Base-by-base conservation (phyloP, 2,888 invertebrate genomes). In the Strigamia maritima region DNA sequence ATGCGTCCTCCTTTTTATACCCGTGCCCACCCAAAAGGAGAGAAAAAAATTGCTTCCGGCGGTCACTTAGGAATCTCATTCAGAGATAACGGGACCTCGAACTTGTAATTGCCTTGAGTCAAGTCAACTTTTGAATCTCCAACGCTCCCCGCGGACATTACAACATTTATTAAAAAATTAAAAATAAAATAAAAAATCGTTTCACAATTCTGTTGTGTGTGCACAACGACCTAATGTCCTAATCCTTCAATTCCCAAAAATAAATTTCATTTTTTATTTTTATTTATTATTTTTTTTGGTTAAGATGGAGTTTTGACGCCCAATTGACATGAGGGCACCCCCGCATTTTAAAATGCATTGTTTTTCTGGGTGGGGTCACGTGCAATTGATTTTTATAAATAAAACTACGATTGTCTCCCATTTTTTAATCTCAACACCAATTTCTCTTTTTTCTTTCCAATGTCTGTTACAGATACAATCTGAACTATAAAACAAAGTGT, bases 21-120 rank as follows among this genome's bases (percentile, higher is more conserved):
- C 60, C 60, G 22, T 60, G 60, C 22, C 60, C 22, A 60, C 60
- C 60, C 60, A 60, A 24, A n/a, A 54, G 14, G 19, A 60, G 31
- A 31, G 7, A 60, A 19, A 60, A 60, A 60, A 60, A 44, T 44
- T 60, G 60, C 60, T 60, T 60, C 60, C 60, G 60, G 60, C 60
- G 60, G 60, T 60, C 60, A 60, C 60, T 60, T 60, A 60, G 60
- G 60, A 60, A 60, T 60, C 60, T 60, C 60, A 60, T 60, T 60
- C 60, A 60, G n/a, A 60, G 60, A 19, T 60, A 60, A 60, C 60
- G 60, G 60, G 60, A 60, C 60, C 60, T 60, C 60, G 60, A 60
- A 60, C 60, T 60, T 60, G 60, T 24, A 60, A 60, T 60, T 60
- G 60, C 60, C 60, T 60, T 60, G 60, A 60, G 60, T 19, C 24